phyloP scores from a whole-genome alignment of 2,113 vertebrate species.

The Megaceryle maxima region DNA sequence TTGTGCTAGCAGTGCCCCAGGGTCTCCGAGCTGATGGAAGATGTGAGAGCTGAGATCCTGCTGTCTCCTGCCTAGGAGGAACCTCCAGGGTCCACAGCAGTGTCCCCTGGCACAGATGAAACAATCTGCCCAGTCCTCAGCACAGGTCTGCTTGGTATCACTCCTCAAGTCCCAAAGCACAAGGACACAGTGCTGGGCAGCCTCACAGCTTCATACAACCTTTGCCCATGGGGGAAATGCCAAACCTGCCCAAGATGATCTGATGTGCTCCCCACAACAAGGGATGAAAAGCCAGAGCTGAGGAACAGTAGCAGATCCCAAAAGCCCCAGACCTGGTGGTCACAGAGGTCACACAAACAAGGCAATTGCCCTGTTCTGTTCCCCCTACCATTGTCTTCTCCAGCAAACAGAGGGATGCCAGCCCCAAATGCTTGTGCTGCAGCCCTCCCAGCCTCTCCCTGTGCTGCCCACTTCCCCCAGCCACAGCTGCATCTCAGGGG shows the following conservation, averaged over 20 bases:
- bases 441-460: neutral
- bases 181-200: neutral
- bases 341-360: neutral
- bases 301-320: neutral
- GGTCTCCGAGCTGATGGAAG: neutral
- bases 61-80: neutral
- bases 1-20: neutral
- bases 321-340: neutral
- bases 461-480: neutral
- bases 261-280: neutral
- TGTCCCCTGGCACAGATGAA: neutral
- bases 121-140: neutral
- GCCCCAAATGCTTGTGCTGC: rapidly evolving
- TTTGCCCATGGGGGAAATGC: neutral
- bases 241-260: neutral
- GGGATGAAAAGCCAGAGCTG: neutral
- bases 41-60: neutral
- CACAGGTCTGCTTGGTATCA: neutral
- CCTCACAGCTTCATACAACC: neutral
- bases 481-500: neutral
- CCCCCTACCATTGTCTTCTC: rapidly evolving
- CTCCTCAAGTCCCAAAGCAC: neutral
- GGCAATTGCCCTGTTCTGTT: neutral
- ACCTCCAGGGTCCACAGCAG: neutral
- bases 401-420: neutral